These are phyloP conservation scores for Ctenopoma multispine DNA, from an alignment of 2,797 vertebrate species.

Conservation along the genomic window DNA sequence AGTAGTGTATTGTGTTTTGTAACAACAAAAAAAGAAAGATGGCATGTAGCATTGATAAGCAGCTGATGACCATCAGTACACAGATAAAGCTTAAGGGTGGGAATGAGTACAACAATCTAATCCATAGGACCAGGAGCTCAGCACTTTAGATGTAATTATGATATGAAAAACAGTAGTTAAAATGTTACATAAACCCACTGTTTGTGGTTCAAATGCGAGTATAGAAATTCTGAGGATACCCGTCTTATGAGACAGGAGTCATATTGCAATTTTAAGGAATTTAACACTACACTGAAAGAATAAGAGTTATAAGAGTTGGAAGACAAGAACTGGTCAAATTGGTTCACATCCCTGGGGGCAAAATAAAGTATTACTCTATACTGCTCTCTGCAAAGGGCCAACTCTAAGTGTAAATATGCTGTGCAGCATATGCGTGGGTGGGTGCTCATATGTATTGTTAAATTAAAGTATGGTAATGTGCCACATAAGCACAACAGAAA, in stretches of 20 bases:
- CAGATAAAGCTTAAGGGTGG: conserved; percentile 5
- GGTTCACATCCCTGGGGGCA: no score
- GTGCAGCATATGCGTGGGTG: no score
- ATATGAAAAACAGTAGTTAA: conserved; percentile 32
- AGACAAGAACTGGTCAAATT: background rate
- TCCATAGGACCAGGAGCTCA: conserved; percentile 12
- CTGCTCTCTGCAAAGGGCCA: background rate
- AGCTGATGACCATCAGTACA: conserved; percentile 37
- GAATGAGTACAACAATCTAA: conserved; percentile 8
- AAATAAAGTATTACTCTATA: no score
- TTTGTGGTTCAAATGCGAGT: background rate
- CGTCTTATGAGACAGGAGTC: conserved; percentile 2
- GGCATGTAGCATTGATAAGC: conserved; percentile 2
- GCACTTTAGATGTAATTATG: conserved; percentile 56
- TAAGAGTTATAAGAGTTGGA: background rate
- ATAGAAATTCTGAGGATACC: background rate
- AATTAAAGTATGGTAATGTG: no score
- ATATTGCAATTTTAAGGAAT: conserved; percentile 9
- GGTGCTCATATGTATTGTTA: background rate
- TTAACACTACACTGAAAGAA: background rate
- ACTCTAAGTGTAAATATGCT: no score
- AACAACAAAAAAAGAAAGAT: conserved; percentile 1
- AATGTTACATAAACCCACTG: background rate
- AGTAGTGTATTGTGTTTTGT: background rate
- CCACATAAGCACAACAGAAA: no score